Base-by-base conservation (phyloP, 2,113 vertebrate genomes). In the Erinaceus europaeus region DNA sequence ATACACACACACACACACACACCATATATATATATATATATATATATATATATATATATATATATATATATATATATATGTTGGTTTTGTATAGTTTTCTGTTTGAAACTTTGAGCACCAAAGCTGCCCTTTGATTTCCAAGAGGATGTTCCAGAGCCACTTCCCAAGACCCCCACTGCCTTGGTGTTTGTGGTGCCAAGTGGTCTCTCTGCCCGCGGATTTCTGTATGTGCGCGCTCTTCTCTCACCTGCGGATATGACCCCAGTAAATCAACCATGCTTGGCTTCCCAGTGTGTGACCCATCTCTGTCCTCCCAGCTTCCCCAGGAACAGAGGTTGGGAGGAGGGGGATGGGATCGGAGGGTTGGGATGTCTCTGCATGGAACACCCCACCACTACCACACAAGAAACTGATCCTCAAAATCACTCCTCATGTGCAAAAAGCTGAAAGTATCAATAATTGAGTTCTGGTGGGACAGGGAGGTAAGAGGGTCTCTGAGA, bases 71-170 rank as follows among this genome's bases (percentile, higher is more conserved):
- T 94, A 95, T 95, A 90, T 95, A 95, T 84, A 90, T 88, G 79
- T 93, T 96, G 92, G 89, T 96, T 96, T 95, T 95, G 94, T 96
- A 95, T 88, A 50, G 87, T 93, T 94, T 95, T 94, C 92, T 80
- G 95, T 95, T 93, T 83, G 90, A 95, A 94, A 90, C 91, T 95
- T 83, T 90, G 94, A 94, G 88, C 93, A 90, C 86, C 92, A 94
- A 95, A 95, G 91, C 84, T 92, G 69, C 82, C 90, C 90, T 93
- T 78, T 79, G 84, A 89, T 94, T 93, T 95, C 87, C 90, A 87
- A 64, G 62, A 93, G 90, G 95, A 91, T 69, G 67, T 93, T 86
- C 90, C 83, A 86, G 79, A 77, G 84, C 74, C 85, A 57, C 90
- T 75, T 89, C 90, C 44, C 36, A 84, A 92, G 78, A 42, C 57